Base-by-base conservation (phyloP, 1,140 invertebrate genomes). In the Armadillidium nasatum region DNA sequence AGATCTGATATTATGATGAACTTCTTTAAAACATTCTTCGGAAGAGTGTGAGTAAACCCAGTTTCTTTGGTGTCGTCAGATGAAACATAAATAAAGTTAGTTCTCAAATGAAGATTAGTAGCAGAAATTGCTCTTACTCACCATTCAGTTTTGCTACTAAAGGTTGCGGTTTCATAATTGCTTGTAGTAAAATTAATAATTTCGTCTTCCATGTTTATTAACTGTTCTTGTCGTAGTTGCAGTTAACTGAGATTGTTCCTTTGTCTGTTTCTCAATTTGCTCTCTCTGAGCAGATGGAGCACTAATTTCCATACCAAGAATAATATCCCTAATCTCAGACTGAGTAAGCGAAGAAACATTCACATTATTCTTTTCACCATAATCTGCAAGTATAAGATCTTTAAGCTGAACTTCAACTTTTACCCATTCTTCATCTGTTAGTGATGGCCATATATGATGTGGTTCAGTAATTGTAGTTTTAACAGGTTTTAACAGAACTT, bases 281-380 rank as follows among this genome's bases (percentile, higher is more conserved):
- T 99, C 97, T 71, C 98, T 88, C 84, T 99, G 97, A 0, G 96
- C 96, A 0, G 96, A 98, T 0, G 98, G 98, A 0, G 98, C 97
- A 46, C 95, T 97, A 78, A 99, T 99, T 87, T 99, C 98, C 97
- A 99, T 99, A 83, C 98, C 98, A 43, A 99, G 88, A 83, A 99
- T 99, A 77, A 99, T 99, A 85, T 99, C 98, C 77, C 97, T 91
- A 82, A 99, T 99, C 88, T 99, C 97, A 0, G 96, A 98, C 84
- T 99, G 97, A 0, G 97, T 99, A 11, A 99, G 87, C 0, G 97
- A 99, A 0, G 96, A 96, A 0, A 99, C 97, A 84, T 99, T 99
- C 0, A 99, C 98, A 83, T 99, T 99, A 86, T 99, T 99, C 87
- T 99, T 99, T 87, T 99, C 99, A 82, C 97, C 97, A 83, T 99